These are phyloP conservation scores for Synergus itoensis DNA, from an alignment of 2,888 invertebrate species.

Conservation along the genomic window DNA sequence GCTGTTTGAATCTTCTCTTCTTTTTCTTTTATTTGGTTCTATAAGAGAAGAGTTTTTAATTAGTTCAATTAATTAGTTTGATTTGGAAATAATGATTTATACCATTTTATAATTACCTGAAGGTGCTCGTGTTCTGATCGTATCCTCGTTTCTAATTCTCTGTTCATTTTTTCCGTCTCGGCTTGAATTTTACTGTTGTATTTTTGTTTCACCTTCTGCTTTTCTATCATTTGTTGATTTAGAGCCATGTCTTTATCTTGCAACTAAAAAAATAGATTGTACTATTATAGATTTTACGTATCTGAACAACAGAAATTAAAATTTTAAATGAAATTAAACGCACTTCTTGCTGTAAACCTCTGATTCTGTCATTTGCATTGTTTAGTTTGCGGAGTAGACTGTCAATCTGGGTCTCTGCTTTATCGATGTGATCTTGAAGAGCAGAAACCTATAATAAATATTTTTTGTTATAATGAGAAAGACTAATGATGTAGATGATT, in stretches of 20 bases:
- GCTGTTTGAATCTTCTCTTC: constrained; percentile 82
- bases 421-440: constrained; percentile 83
- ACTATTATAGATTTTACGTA: neutral
- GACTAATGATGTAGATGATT: neutral
- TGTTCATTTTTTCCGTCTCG: constrained; percentile 86
- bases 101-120: constrained; percentile 68
- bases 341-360: constrained; percentile 81
- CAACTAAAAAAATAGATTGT: constrained; percentile 55
- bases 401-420: constrained; percentile 82
- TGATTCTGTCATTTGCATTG: constrained; percentile 82
- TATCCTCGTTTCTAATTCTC: constrained; percentile 83
- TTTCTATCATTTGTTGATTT: constrained; percentile 77
- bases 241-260: constrained; percentile 77
- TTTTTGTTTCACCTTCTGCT: constrained; percentile 77
- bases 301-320: neutral
- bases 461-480: neutral
- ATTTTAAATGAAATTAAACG: constrained; percentile 25
- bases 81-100: neutral
- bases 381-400: constrained; percentile 82
- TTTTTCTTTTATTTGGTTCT: constrained; percentile 80
- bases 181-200: constrained; percentile 80
- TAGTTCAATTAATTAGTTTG: neutral
- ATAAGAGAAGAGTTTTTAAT: constrained; percentile 41
- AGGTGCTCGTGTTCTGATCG: constrained; percentile 80
- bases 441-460: constrained; percentile 70